phyloP scores from a whole-genome alignment of 2,113 vertebrate species.

The Elaphurus davidianus region DNA sequence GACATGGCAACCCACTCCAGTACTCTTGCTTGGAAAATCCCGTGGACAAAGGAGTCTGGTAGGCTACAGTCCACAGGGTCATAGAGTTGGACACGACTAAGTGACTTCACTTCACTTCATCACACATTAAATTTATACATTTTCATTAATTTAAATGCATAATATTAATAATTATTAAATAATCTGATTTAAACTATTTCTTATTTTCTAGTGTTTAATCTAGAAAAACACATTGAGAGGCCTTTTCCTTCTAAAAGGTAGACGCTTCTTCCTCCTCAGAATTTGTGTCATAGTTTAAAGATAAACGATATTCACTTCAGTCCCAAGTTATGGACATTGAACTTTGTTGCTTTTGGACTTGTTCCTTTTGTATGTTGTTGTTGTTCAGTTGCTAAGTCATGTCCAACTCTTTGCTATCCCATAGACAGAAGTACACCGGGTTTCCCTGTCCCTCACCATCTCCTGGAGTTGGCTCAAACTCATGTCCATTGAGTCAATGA shows the following conservation, averaged over 20 bases:
- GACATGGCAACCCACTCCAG: too few relatives aligned
- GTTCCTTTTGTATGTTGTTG: neutral
- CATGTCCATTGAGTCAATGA: neutral
- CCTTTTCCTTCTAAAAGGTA: neutral
- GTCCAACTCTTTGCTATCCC: neutral
- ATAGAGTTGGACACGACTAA: too few relatives aligned
- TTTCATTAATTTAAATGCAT: neutral
- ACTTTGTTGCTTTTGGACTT: neutral
- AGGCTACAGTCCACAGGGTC: too few relatives aligned
- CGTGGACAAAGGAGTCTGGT: too few relatives aligned
- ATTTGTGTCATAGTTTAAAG: too few relatives aligned
- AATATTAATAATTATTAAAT: neutral
- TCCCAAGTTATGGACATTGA: neutral
- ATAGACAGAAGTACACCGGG: neutral
- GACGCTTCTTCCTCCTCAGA: fast-evolving
- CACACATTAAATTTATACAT: neutral
- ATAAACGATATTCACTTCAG: too few relatives aligned
- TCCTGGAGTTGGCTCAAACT: neutral
- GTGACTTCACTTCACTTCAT: too few relatives aligned
- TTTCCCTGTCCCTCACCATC: neutral
- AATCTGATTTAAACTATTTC: neutral
- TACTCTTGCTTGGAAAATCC: too few relatives aligned
- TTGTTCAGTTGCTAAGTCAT: neutral
- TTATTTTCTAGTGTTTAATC: neutral
- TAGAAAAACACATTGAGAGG: neutral